These are phyloP conservation scores for Ceratotherium simum DNA, from an alignment of 2,113 vertebrate genomes.

Conservation along the genomic window DNA sequence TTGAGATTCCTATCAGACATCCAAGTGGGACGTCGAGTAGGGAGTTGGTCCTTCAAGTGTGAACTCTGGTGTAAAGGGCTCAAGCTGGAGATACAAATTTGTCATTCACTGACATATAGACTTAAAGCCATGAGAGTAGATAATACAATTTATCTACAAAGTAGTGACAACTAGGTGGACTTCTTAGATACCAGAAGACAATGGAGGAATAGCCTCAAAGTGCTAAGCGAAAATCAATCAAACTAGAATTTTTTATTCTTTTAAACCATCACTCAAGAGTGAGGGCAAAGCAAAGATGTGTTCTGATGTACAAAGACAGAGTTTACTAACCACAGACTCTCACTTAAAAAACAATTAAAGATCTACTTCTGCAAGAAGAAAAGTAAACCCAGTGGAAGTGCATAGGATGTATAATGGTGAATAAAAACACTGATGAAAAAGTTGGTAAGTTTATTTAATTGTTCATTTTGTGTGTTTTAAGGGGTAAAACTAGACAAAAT, in stretches of 20 bases:
- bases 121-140: not conserved
- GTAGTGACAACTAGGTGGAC: not conserved
- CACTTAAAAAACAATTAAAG: not conserved
- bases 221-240: not conserved
- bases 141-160: not conserved
- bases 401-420: not conserved
- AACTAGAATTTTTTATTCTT: not conserved
- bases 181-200: not conserved
- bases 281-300: not conserved
- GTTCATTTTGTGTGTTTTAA: not conserved
- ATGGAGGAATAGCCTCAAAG: not conserved
- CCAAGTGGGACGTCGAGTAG: not conserved
- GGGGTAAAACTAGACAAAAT: not conserved
- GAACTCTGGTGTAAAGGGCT: not conserved
- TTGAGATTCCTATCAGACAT: not conserved
- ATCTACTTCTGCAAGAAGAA: not conserved
- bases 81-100: not conserved
- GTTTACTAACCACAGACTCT: not conserved
- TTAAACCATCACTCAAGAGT: constrained; percentile 3
- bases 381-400: not conserved
- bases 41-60: not conserved
- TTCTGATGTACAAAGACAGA: not conserved
- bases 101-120: not conserved
- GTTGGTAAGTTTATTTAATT: not conserved
- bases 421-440: not conserved